Base-by-base conservation (phyloP, 2,888 invertebrate species). In the Machimus rusticus region DNA sequence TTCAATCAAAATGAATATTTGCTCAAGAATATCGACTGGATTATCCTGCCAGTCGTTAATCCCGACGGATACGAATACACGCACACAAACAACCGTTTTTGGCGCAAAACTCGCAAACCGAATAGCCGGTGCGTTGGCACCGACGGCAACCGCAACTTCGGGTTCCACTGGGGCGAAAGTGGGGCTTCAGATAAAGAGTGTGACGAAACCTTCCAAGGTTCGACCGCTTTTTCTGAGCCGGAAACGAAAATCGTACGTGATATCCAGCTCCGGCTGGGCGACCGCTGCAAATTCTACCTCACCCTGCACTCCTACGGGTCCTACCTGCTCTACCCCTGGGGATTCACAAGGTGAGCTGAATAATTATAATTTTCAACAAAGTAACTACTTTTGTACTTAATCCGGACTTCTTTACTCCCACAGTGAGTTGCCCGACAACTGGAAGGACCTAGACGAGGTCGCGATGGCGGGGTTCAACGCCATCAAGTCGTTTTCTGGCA, bases 31-130 rank as follows among this genome's bases (percentile, higher is more conserved):
- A 93, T 94, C 82, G 95, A 96, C 90, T 96, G 95, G 95, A 94
- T 95, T 89, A 92, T 95, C 31, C 89, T 96, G 88, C 96, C 96
- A 0, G 92, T 95, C 3, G 93, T 94, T 23, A 96, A 96, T 91
- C 96, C 96, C 19, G 96, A 96, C 91, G 96, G 96, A 0, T 96
- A 96, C 90, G 95, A 94, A 89, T 95, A 93, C 90, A 93, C 94
- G 0, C 94, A 94, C 89, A 93, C 93, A 14, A 89, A 87, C 34
- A 92, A 89, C 0, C 92, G 93, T 31, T 90, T 92, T 90, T 95
- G 95, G 95, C 93, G 95, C 87, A 95, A 95, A 90, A 95, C 94
- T 1, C 92, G 94, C 16, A 93, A 93, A 9, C 91, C 91, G 6
- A 89, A 89, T 1, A 51, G 89, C 0, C 1, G 5, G 5, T 95